A percentile compares a stretch with the other conserved stretches of the same genome.
Conservation (phyloP, 2,888 invertebrate species). For the Blastobasis lacticolella region DNA sequence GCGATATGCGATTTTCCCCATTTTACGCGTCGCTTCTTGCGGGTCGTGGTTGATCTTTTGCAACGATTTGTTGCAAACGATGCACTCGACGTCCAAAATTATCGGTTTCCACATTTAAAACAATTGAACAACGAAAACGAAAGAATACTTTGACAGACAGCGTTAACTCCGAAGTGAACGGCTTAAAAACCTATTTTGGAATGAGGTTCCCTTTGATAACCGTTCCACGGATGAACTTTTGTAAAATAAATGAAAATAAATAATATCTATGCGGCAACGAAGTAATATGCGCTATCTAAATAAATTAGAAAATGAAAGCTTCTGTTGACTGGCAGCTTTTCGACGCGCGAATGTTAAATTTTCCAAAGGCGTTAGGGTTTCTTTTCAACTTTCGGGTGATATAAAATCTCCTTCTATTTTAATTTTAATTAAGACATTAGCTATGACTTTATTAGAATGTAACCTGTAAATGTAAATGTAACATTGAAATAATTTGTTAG, state of each 20-base stretch:
- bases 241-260: conserved; percentile 20
- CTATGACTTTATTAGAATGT: too few relatives aligned
- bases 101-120: conserved; percentile 66
- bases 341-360: neutral
- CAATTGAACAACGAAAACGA: conserved; percentile 38
- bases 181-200: conserved; percentile 31
- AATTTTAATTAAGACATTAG: too few relatives aligned
- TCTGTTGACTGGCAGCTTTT: neutral
- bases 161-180: conserved; percentile 24
- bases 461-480: too few relatives aligned
- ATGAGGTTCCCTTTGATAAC: conserved; percentile 27
- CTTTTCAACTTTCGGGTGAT: neutral
- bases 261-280: conserved; percentile 21
- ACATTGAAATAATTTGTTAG: too few relatives aligned
- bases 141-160: conserved; percentile 38
- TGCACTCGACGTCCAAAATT: conserved; percentile 68
- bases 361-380: neutral
- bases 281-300: neutral
- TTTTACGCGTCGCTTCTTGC: conserved; percentile 33
- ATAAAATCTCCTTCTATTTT: neutral
- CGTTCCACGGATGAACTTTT: conserved; percentile 16
- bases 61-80: conserved; percentile 70
- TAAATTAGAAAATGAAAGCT: too few relatives aligned
- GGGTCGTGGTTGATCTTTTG: conserved; percentile 60
- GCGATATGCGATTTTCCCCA: conserved; percentile 55